Base-by-base conservation (phyloP, 1,140 invertebrate genomes). In the Trichogramma pretiosum region DNA sequence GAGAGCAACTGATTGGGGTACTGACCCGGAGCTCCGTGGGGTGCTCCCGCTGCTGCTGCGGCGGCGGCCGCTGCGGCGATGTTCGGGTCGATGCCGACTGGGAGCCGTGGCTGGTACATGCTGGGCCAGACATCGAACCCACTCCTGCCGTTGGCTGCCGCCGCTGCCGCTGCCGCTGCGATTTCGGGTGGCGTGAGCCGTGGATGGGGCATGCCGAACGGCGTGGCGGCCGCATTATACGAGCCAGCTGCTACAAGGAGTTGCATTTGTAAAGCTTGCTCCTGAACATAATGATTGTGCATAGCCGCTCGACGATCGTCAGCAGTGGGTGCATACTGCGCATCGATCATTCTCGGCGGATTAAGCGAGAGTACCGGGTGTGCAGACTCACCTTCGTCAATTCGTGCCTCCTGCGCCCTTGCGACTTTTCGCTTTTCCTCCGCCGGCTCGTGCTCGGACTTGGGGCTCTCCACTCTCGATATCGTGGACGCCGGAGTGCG, bases 291-390 rank as follows among this genome's bases (percentile, higher is more conserved):
- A n/a, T n/a, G n/a, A n/a, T n/a, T n/a, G n/a, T n/a, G n/a, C 77
- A n/a, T n/a, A n/a, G n/a, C n/a, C n/a, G n/a, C n/a, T n/a, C n/a
- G n/a, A n/a, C n/a, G 76, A 59, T 78, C 77, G 59, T 77, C 76
- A 60, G 60, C 67, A 67, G 64, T 66, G 54, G 64, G 64, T 57
- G 64, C 65, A 60, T 77, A n/a, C n/a, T n/a, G 74, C 62, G 77
- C 74, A 64, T 75, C 73, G 59, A 77, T 68, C 59, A 74, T 75
- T 67, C 74, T 77, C 54, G 71, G 68, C 58, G 72, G 65, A 67
- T n/a, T n/a, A n/a, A 67, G 65, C 64, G 68, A 61, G 62, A 62
- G 58, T n/a, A 38, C 24, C 60, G 62, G 67, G 66, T 68, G 64
- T 57, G 64, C 59, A 62, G 63, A 67, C 67, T 71, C 68, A 71